Conservation (phyloP, 1,140 invertebrate species). For the Hydropsyche tenuis region DNA sequence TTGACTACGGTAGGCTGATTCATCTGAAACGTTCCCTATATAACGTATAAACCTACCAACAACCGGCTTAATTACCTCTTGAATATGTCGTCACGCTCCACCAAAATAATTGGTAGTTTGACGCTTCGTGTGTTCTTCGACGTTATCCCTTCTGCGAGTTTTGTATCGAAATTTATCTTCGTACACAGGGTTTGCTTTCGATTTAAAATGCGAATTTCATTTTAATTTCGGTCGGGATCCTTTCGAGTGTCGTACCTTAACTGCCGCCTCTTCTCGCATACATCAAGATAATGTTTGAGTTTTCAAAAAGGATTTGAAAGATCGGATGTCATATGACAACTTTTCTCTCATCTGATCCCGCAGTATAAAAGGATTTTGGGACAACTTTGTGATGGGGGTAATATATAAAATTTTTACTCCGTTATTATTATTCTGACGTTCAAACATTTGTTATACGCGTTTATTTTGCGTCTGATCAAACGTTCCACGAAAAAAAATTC, state of each 20-base stretch:
- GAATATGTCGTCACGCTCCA: background rate
- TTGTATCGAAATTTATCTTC: background rate
- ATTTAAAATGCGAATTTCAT: too few relatives aligned
- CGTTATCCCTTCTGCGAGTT: background rate
- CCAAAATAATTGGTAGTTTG: constrained; percentile 19
- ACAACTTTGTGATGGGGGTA: constrained; percentile 10
- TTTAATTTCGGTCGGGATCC: too few relatives aligned
- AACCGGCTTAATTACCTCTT: constrained; percentile 23
- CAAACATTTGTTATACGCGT: too few relatives aligned
- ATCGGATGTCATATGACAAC: constrained; percentile 22
- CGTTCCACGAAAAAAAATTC: too few relatives aligned
- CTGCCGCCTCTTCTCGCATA: background rate
- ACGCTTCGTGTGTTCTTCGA: background rate
- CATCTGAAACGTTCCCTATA: constrained; percentile 3
- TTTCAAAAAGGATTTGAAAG: constrained; percentile 19
- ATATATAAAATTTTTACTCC: constrained; percentile 12
- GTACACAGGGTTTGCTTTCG: too few relatives aligned
- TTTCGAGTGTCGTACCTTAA: background rate
- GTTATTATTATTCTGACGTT: background rate
- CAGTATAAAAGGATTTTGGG: constrained; percentile 11
- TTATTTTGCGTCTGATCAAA: too few relatives aligned
- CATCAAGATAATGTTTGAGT: constrained; percentile 3
- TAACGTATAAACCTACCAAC: too few relatives aligned
- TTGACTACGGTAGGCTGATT: constrained; percentile 30
- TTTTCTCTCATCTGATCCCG: constrained; percentile 13